Evolutionary conservation across 2,113 vertebrate genomes (phyloP), one percentile per base, ranked within the genome.

Genomic region (Aptenodytes patagonicus): DNA sequence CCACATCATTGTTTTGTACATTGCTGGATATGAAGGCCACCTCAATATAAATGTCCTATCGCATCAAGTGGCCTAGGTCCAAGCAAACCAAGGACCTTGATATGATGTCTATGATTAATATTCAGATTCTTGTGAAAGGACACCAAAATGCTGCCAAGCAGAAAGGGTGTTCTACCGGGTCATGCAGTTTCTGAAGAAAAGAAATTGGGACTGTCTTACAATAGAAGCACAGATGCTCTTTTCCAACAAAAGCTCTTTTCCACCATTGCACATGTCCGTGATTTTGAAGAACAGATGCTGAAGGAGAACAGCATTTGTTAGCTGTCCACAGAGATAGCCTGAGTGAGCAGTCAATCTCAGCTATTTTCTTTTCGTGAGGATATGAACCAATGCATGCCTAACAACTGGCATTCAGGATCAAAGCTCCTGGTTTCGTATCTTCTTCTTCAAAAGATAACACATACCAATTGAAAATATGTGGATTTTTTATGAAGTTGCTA

Each of bases 261-360:
- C n/a, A 71, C 8, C 22, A 7, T 31, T 61, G 13, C 21, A 61
- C 1, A 2, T 2, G 2, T 18, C 13, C 4, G 0, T 34, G 38
- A 66, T 75, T 85, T 82, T 95, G 32, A 90, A 68, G 34, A 84
- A 71, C 49, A 88, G n/a, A 9, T 76, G 52, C 7, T 52, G 57
- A 83, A 66, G 36, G 8, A 68, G 49, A 68, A 31, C 2, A 81
- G 24, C 21, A 26, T 68, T 62, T 77, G n/a, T 38, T 68, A 71
- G 36, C 61, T 79, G 26, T 69, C 70, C 44, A 75, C 26, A 61
- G 61, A 79, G 47, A n/a, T 1, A 65, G n/a, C 17, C 61, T 68
- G 36, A 82, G 61, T 46, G 65, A 51, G 34, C 51, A 85, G 57
- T 24, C 38, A 88, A 32, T 6, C 16, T 8, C 29, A 90, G 52